These are phyloP conservation scores for Yponomeuta malinellus DNA, from an alignment of 2,888 invertebrate species.

Conservation along the genomic window DNA sequence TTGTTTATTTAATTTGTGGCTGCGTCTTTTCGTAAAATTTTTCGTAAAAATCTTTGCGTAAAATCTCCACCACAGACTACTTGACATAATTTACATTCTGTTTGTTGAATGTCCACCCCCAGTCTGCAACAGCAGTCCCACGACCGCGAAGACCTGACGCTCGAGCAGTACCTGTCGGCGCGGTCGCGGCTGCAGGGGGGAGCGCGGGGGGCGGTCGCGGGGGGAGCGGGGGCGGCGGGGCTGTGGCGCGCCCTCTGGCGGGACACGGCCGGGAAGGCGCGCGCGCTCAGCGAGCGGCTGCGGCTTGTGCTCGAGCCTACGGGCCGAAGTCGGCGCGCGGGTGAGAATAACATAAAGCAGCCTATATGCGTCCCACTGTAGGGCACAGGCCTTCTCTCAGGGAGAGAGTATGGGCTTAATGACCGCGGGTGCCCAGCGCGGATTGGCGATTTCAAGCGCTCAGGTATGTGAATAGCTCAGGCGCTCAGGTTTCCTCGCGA, in stretches of 20 bases:
- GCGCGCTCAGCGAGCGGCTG: constrained; percentile 94
- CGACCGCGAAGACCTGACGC: constrained; percentile 38
- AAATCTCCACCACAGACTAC: no score
- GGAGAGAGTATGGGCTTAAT: no score
- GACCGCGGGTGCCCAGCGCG: no score
- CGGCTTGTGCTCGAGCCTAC: constrained; percentile 97
- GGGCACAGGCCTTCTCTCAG: no score
- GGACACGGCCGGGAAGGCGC: constrained; percentile 79
- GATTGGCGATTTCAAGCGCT: no score
- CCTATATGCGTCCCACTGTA: no score
- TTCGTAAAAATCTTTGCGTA: no score
- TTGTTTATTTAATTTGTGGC: no score
- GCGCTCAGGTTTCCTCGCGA: no score
- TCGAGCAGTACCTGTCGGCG: constrained; percentile 51
- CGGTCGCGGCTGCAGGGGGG: constrained; percentile 40
- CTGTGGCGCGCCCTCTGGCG: constrained; percentile 80
- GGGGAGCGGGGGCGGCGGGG: constrained; percentile 48
- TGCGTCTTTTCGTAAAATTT: no score
- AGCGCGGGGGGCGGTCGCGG: constrained; percentile 19
- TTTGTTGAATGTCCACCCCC: background rate
- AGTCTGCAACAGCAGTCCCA: constrained; percentile 31
- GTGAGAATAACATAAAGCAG: constrained; percentile 29
- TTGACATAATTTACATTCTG: no score
- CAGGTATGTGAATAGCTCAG: no score
- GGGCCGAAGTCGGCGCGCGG: constrained; percentile 88